phyloP scores from a whole-genome alignment of 2,888 invertebrate species.

The Sclerodermus sp. region DNA sequence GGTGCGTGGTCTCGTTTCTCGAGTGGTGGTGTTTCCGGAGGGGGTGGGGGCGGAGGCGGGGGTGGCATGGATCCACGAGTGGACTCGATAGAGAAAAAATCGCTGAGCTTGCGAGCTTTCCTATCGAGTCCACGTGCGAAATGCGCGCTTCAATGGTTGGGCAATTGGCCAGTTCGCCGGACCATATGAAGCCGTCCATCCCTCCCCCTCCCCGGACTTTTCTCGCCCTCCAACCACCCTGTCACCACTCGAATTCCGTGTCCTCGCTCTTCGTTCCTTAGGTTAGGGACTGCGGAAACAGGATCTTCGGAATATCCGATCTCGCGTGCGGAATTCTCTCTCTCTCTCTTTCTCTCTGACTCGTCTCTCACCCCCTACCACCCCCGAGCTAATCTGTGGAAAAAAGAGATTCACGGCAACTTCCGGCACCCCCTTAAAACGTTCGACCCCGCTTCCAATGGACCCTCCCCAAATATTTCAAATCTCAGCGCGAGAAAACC shows the following conservation, averaged over 20 bases:
- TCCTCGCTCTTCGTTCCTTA: constrained; percentile 7
- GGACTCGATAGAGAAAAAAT: constrained; percentile 38
- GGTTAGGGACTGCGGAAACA: neutral
- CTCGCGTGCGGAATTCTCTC: neutral
- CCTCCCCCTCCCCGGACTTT: constrained; percentile 23
- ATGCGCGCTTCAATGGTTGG: constrained; percentile 46
- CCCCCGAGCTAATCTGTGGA: too few relatives aligned
- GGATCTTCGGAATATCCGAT: constrained; percentile 1
- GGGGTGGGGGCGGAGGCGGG: constrained; percentile 17
- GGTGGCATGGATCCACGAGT: constrained; percentile 25
- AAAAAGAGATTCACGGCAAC: too few relatives aligned
- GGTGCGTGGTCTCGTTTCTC: constrained; percentile 2
- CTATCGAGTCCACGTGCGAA: constrained; percentile 43
- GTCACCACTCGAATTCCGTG: constrained; percentile 12
- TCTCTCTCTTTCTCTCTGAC: neutral
- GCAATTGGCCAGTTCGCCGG: constrained; percentile 53
- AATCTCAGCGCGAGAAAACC: too few relatives aligned
- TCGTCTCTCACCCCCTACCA: constrained; percentile 20
- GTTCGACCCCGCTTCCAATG: too few relatives aligned
- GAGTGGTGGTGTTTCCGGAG: constrained; percentile 10
- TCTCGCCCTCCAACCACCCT: neutral
- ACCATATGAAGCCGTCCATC: constrained; percentile 43
- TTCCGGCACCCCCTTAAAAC: too few relatives aligned
- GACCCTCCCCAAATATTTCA: too few relatives aligned
- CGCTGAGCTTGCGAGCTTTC: constrained; percentile 42